Evolutionary conservation across 2,888 invertebrate genomes (phyloP).

Genomic region (Amphipyra berbera): DNA sequence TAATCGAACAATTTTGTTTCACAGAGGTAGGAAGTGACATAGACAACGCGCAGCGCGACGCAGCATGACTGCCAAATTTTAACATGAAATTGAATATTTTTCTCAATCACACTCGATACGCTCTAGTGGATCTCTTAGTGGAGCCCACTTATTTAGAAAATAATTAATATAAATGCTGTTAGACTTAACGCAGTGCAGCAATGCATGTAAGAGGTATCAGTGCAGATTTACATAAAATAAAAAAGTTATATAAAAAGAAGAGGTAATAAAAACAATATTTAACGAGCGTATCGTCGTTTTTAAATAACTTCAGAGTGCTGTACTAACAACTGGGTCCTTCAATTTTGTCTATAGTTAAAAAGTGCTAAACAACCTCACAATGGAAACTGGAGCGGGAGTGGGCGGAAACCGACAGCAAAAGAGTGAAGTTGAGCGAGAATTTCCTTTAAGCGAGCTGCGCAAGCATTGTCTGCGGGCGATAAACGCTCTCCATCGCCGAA

Average conservation of each 20-base stretch:
- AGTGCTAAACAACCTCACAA: slow-evolving; percentile 61
- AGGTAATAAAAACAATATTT: neutral
- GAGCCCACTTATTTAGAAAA: too few relatives aligned
- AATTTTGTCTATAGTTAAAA: slow-evolving; percentile 59
- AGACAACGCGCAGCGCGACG: slow-evolving; percentile 3
- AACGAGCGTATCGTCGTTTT: slow-evolving; percentile 16
- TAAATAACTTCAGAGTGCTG: slow-evolving; percentile 15
- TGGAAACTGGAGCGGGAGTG: slow-evolving; percentile 63
- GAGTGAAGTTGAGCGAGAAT: slow-evolving; percentile 57
- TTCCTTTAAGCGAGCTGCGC: slow-evolving; percentile 37
- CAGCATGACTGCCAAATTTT: slow-evolving; percentile 15
- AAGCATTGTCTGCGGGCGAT: slow-evolving; percentile 37
- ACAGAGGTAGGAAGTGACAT: slow-evolving; percentile 25
- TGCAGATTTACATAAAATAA: too few relatives aligned
- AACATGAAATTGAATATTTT: slow-evolving; percentile 19
- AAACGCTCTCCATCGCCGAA: slow-evolving; percentile 24
- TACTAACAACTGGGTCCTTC: slow-evolving; percentile 55
- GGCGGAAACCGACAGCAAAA: slow-evolving; percentile 56
- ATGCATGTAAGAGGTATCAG: too few relatives aligned
- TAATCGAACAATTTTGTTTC: slow-evolving; percentile 46
- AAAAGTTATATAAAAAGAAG: too few relatives aligned
- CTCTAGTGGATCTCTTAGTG: neutral
- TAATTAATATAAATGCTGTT: neutral
- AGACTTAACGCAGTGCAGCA: neutral
- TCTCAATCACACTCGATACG: slow-evolving; percentile 4